These are phyloP conservation scores for Micropterix aruncella DNA, from an alignment of 2,888 invertebrate genomes.

Conservation along the genomic window DNA sequence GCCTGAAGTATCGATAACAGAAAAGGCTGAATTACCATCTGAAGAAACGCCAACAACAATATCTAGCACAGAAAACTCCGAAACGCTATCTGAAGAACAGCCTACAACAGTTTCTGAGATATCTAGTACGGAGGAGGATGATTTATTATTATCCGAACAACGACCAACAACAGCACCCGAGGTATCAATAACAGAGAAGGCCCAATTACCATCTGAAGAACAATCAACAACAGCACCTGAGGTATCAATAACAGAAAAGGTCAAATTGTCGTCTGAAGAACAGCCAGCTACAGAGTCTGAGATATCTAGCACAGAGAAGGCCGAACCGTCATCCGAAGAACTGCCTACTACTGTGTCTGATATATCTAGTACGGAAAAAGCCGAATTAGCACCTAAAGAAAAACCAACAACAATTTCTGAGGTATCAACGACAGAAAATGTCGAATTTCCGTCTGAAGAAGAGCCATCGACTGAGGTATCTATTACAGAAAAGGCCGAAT, in stretches of 20 bases:
- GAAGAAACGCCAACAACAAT: too few species aligned
- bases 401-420: constrained; percentile 4
- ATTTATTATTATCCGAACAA: too few species aligned
- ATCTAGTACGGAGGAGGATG: too few species aligned
- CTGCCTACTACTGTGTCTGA: constrained; percentile 4
- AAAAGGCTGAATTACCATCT: too few species aligned
- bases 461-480: too few species aligned
- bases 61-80: too few species aligned
- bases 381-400: constrained; percentile 6
- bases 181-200: too few species aligned
- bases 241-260: constrained; percentile 2
- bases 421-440: constrained; percentile 6
- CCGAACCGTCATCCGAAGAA: constrained; percentile 9
- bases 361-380: constrained; percentile 3
- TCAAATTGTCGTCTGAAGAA: constrained; percentile 7
- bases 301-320: constrained; percentile 16
- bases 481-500: too few species aligned
- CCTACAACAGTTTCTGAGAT: too few species aligned
- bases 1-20: constrained; percentile 2
- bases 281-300: constrained; percentile 17
- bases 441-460: constrained; percentile 3
- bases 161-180: too few species aligned
- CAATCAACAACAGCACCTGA: constrained; percentile 8
- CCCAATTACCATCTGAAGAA: too few species aligned
- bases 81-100: too few species aligned